Evolutionary conservation across 2,797 vertebrate genomes (phyloP).

Genomic region (Acipenser ruthenus): DNA sequence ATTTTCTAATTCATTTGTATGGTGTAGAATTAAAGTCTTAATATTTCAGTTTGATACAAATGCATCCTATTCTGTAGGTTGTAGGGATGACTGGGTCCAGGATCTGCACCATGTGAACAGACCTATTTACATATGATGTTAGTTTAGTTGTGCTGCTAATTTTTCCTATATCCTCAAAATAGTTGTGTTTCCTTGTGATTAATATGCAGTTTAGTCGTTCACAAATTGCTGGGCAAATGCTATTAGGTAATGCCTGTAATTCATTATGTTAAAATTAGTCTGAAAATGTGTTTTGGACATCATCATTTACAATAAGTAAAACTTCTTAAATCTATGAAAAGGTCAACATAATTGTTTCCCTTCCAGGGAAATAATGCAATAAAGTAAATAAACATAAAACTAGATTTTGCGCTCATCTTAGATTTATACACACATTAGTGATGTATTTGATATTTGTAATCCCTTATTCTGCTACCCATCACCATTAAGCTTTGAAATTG

Average conservation of each 20-base stretch:
- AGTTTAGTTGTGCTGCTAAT: no score
- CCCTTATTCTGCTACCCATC: conserved; percentile 68
- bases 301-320: conserved; percentile 25
- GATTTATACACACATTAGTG: conserved; percentile 43
- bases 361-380: conserved; percentile 49
- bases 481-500: conserved; percentile 91
- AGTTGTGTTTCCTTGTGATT: conserved; percentile 16
- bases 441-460: conserved; percentile 67
- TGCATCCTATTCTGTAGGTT: no score
- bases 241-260: conserved; percentile 19
- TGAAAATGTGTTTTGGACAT: conserved; percentile 17
- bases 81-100: no score
- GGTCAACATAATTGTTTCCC: conserved; percentile 51
- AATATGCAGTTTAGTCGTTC: conserved; percentile 25
- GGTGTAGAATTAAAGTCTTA: no score
- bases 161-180: neutral
- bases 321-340: conserved; percentile 31
- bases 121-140: no score
- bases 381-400: conserved; percentile 56
- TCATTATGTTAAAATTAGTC: conserved; percentile 3
- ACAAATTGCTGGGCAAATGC: conserved; percentile 46
- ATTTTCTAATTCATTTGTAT: no score
- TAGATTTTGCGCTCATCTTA: conserved; percentile 36
- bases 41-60: no score
- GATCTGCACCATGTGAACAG: no score